Base-by-base conservation (phyloP, 2,888 invertebrate species). In the Scaeva pyrastri region DNA sequence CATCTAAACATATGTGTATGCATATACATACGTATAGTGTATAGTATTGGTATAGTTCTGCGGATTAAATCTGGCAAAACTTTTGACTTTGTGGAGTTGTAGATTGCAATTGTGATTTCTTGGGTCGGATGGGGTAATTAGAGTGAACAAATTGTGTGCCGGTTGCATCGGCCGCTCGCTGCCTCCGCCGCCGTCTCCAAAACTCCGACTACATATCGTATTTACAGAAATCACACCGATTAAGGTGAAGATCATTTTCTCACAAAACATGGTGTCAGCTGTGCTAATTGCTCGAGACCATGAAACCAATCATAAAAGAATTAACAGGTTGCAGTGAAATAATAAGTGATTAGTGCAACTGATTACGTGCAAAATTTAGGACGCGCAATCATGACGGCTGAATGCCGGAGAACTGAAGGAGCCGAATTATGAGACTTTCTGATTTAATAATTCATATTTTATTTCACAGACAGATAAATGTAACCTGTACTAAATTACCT, bases 211-310 rank as follows among this genome's bases (percentile, higher is more conserved):
- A 31, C 4, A 7, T 31, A 31, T 3, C n/a, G 39, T 39, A 12
- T 23, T 4, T 41, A 8, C 60, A 60, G 55, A 16, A 74, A 56
- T 56, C 50, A 43, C 43, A 21, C 21, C 48, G 11, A 79, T 75
- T 45, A 45, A 71, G 50, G 52, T 48, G 45, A 60, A 80, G 84
- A 72, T 75, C 39, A 39, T 68, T 68, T 85, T 85, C 75, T 85
- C 76, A 76, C 66, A 68, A 55, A 45, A 39, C 55, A 23, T 76
- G 72, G 85, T 80, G 80, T 85, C 45, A 68, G 41, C 31, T 66
- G 72, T 73, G 85, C 68, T 77, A 80, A 85, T 85, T 85, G 72
- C 68, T 48, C 52, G 11, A 48, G 19, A 66, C 36, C 66, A 68
- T 55, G 75, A 58, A 75, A 41, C 16, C 80, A 80, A 68, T 80